Evolutionary conservation across 2,888 invertebrate species (phyloP).

Genomic region (Rotaria socialis): DNA sequence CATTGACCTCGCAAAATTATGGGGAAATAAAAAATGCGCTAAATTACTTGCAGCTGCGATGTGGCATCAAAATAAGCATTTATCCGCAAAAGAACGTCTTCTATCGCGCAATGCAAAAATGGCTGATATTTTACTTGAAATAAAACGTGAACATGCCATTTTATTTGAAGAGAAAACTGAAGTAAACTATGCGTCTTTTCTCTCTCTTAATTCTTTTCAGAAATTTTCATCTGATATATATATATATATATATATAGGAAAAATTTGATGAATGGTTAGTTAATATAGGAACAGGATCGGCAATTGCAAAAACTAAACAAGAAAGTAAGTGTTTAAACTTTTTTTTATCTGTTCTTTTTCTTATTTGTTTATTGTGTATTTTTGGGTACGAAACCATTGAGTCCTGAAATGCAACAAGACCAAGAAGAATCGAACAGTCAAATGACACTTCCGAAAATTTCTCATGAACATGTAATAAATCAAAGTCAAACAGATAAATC

Average conservation of each 20-base stretch:
- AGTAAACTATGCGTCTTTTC: neutral
- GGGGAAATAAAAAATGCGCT: constrained; percentile 59
- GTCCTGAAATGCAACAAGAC: neutral
- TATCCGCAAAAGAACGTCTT: constrained; percentile 54
- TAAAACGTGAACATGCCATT: constrained; percentile 54
- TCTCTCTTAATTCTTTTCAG: neutral
- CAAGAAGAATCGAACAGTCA: neutral
- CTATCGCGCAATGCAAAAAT: constrained; percentile 55
- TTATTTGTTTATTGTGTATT: neutral
- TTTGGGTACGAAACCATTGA: neutral
- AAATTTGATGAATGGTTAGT: constrained; percentile 42
- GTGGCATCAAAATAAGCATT: constrained; percentile 58
- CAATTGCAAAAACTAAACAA: neutral
- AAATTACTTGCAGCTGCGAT: constrained; percentile 57
- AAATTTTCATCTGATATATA: neutral
- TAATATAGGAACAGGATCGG: constrained; percentile 10
- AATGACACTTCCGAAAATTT: neutral
- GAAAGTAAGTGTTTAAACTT: neutral
- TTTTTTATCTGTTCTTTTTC: too few species aligned
- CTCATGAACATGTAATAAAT: neutral
- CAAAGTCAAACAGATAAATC: neutral
- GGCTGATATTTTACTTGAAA: constrained; percentile 54
- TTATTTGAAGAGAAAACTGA: constrained; percentile 53
- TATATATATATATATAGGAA: neutral
- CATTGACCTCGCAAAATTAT: constrained; percentile 58